Conservation (phyloP, 2,888 invertebrate species). For the Drosophila diplacantha region DNA sequence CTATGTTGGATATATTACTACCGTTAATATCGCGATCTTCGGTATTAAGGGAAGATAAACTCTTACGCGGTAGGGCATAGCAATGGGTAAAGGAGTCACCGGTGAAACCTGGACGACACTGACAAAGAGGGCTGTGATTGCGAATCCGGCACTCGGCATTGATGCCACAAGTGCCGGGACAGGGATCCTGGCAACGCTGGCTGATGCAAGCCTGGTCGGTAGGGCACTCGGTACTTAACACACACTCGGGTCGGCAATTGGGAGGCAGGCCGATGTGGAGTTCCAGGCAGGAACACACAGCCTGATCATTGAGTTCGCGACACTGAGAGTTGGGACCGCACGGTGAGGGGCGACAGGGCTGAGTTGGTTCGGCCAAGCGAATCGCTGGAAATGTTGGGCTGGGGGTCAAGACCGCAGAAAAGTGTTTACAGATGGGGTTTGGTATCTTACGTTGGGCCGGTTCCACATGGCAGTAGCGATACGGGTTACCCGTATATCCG, state of each 20-base stretch:
- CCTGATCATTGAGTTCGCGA: slow-evolving; percentile 81
- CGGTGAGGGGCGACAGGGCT: slow-evolving; percentile 81
- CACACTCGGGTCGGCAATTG: slow-evolving; percentile 85
- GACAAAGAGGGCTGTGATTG: slow-evolving; percentile 88
- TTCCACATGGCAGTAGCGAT: slow-evolving; percentile 81
- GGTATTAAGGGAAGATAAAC: background rate
- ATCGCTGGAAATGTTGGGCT: slow-evolving; percentile 52
- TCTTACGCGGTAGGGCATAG: slow-evolving; percentile 78
- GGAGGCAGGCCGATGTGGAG: slow-evolving; percentile 82
- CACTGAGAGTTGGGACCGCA: slow-evolving; percentile 85
- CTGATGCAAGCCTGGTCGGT: slow-evolving; percentile 82
- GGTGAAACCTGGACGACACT: slow-evolving; percentile 83
- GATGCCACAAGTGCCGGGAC: slow-evolving; percentile 81
- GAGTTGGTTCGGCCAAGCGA: slow-evolving; percentile 57
- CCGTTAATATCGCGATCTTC: background rate
- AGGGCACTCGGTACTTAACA: slow-evolving; percentile 82
- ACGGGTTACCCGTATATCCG: slow-evolving; percentile 89
- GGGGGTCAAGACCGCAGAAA: slow-evolving; percentile 11
- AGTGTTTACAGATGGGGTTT: background rate
- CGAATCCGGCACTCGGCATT: slow-evolving; percentile 85
- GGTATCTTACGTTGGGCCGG: slow-evolving; percentile 79
- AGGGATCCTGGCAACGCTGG: slow-evolving; percentile 84
- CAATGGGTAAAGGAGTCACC: slow-evolving; percentile 87
- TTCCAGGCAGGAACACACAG: slow-evolving; percentile 82
- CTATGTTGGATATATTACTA: slow-evolving; percentile 45